Percentiles rank a stretch among this genome's conserved stretches.
Conservation (phyloP, 2,113 vertebrate species). For the Bubo bubo region DNA sequence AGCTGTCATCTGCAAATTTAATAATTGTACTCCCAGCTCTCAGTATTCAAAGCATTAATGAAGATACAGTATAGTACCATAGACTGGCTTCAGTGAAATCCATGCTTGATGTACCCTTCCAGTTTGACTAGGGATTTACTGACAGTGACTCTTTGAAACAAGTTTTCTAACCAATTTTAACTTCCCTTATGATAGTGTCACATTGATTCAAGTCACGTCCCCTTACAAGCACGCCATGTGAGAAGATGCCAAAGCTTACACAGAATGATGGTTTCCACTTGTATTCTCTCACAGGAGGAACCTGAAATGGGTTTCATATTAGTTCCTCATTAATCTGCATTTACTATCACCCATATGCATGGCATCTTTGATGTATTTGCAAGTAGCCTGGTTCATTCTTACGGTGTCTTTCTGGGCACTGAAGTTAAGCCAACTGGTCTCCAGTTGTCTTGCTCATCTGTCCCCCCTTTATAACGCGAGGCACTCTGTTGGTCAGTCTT, state of each 20-base stretch:
- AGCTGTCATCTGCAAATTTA: neutral
- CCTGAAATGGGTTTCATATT: neutral
- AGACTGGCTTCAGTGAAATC: neutral
- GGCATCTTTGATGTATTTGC: neutral
- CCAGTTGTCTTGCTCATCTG: neutral
- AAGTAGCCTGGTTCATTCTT: neutral
- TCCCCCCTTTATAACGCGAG: neutral
- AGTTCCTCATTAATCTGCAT: neutral
- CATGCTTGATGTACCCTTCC: neutral
- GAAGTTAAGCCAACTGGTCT: neutral
- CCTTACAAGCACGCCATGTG: neutral
- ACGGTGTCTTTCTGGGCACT: neutral
- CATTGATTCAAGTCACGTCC: neutral
- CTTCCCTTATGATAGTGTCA: neutral
- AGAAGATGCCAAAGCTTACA: neutral
- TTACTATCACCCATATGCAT: neutral
- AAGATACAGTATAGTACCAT: neutral
- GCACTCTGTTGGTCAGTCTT: neutral
- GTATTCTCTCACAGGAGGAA: neutral
- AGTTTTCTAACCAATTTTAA: neutral
- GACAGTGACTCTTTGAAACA: neutral
- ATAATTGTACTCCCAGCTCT: neutral
- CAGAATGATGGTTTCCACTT: neutral
- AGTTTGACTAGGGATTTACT: neutral
- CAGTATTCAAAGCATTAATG: neutral